Evolutionary conservation across 92 coral and sea anemone genomes (phyloP), one percentile per base, ranked within the genome.

Genomic region (Montipora capitata): DNA sequence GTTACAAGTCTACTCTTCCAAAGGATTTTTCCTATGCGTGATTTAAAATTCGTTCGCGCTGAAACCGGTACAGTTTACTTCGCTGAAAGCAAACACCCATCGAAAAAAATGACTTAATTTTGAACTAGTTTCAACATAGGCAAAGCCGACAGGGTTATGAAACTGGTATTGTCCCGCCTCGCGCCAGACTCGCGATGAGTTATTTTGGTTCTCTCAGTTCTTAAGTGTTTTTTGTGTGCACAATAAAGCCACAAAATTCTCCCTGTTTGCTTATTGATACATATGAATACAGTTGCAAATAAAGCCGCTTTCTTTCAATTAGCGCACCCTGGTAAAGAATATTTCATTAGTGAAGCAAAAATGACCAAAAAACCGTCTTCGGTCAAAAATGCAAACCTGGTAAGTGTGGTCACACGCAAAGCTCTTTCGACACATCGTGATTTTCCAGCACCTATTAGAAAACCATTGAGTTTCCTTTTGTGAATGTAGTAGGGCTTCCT

Each of bases 371-470:
- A 68, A 41, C 38, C 71, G n/a, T 83, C 61, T 41, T 41, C 45
- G 20, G n/a, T 66, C 43, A 68, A 81, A 68, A 44, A 49, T 69
- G 51, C 79, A 82, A 76, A 72, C 79, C 79, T 83, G 72, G 59
- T 83, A 83, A 83, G 42, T 83, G 87, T 63, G 87, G 87, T 83
- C 62, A 83, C 18, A 83, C 79, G 61, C 87, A 82, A 43, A 4
- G 17, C 44, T 15, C 44, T 20, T 72, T 73, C 68, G 85, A 52
- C 56, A 17, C 77, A 69, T 69, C 68, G 68, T 62, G 56, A 81
- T 69, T 68, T 52, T 15, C 68, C 77, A 81, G 16, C 4, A 8
- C 40, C 17, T 10, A 40, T 16, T 15, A 41, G 71, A 58, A 12
- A 7, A 51, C 72, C 39, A 44, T 14, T 7, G 49, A 83, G 6